Evolutionary conservation across 2,797 vertebrate genomes (phyloP), one percentile per base, ranked within the genome.

Genomic region (Acrocephalus scirpaceus): DNA sequence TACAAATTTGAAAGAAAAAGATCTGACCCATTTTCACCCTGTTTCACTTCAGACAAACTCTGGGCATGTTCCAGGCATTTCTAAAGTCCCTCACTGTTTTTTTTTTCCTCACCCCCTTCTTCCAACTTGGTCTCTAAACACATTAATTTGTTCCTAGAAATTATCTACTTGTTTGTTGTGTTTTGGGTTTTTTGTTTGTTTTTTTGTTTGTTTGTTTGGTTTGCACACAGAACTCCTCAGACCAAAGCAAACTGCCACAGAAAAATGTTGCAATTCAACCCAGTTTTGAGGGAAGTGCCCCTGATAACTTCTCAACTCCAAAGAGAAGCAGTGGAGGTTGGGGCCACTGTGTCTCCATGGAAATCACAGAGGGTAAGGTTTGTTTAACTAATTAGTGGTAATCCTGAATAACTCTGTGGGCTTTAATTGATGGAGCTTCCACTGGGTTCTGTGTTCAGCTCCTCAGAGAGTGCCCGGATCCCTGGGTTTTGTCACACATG

Each of bases 61-160:
- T 88, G 89, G 60, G 60, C 30, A 14, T 23, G 45, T 27, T 90
- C 64, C 60, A 79, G 76, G 38, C 36, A 57, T 72, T 78, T 91
- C 40, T 38, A 14, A 70, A 86, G 42, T 86, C 71, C 67, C 42
- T 84, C 51, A 11, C n/a, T 70, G 56, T 4, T 70, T 79, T 86
- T 65, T 38, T 75, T 58, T 51, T 40, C 6, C 61, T 89, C 67
- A 76, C 11, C 13, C 22, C 9, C 42, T 74, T 83, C 17, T 60
- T 58, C 47, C 47, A 54, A 0, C 48, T 71, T 65, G 32, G 71
- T 92, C 50, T 51, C 64, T 82, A 65, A 88, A 95, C 47, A 66
- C 19, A 26, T 57, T 81, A 57, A 56, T 84, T 92, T 90, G 58
- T 92, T 93, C 83, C 88, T 94, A 90, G 82, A 96, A 92, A 83